Evolutionary conservation across 1,140 invertebrate genomes (phyloP), one percentile per base, ranked within the genome.

Genomic region (Macrobrachium nipponense): DNA sequence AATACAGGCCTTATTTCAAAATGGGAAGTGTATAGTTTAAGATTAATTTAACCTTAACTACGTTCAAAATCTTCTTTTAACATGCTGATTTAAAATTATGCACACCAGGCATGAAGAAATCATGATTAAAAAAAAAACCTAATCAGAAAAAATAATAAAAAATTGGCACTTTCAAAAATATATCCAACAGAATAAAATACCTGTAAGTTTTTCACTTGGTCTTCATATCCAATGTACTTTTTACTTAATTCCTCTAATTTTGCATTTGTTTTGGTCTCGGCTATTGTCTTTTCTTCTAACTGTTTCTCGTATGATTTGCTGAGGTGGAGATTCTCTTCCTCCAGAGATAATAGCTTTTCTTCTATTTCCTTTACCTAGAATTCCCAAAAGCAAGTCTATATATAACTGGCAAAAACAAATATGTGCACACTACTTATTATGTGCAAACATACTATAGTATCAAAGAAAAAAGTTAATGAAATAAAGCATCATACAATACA

Each of bases 231-330:
- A 23, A 80, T 68, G 66, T 84, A 85, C 17, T 84, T 72, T 5
- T 17, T 80, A 27, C 89, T 85, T 20, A 91, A 27, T 73, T 89
- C 88, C 59, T 85, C 84, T 18, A 89, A 83, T 82, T 91, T 90
- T 62, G 90, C 87, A 15, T 77, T 78, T 3, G 90, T 87, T 78
- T 73, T 80, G 62, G 89, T 89, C n/a, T 85, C 87, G 17, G 89
- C 61, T n/a, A 80, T 80, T 61, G 90, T 89, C n/a, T 91, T 86
- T 75, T 91, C 90, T 18, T 89, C 86, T 78, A 89, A 87, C 61
- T 91, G 90, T 58, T 89, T 89, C 43, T 90, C 77, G 64, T 76
- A 82, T 10, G 78, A 60, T 36, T 66, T 59, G n/a, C 8, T 68
- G 4, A 64, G 15, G 36, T 77, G 72, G 15, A 58, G 36, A 8